Evolutionary conservation across 2,797 vertebrate genomes (phyloP).

Genomic region (Pipistrellus kuhlii): DNA sequence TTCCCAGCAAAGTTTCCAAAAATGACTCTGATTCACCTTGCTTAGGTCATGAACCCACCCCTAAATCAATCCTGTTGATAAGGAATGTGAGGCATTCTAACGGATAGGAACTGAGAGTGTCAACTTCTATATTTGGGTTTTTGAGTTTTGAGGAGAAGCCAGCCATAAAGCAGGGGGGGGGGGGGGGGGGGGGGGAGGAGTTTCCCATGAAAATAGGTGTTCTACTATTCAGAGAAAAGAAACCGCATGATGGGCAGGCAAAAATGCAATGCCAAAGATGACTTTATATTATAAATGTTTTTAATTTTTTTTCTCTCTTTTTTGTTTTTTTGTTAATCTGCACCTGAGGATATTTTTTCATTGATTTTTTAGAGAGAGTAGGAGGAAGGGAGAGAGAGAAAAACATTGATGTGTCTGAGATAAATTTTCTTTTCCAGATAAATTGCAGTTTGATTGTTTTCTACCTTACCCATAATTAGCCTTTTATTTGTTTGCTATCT

Average conservation of each 20-base stretch:
- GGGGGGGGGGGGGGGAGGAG: not conserved
- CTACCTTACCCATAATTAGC: not conserved
- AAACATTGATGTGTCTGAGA: too few relatives aligned
- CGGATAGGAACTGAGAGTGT: not conserved
- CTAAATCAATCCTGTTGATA: not conserved
- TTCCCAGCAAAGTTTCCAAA: not conserved
- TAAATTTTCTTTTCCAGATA: not conserved
- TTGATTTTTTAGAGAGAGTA: too few relatives aligned
- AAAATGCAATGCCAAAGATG: not conserved
- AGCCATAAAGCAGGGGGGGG: not conserved
- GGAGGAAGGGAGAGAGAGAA: too few relatives aligned
- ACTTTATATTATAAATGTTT: not conserved
- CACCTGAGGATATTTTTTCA: too few relatives aligned
- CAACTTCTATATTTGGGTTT: not conserved
- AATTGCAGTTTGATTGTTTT: not conserved
- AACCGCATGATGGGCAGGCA: not conserved
- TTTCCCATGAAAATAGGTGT: not conserved
- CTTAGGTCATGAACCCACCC: not conserved
- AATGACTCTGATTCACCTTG: not conserved
- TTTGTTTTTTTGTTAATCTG: too few relatives aligned
- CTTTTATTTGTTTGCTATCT: not conserved
- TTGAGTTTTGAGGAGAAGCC: not conserved
- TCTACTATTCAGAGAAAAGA: not conserved
- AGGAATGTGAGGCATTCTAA: not conserved
- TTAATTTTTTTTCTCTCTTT: not conserved